Percentiles rank a stretch among this genome's conserved stretches.
phyloP scores from a whole-genome alignment of 1,140 invertebrate genomes.

The Epicauta chinensis region DNA sequence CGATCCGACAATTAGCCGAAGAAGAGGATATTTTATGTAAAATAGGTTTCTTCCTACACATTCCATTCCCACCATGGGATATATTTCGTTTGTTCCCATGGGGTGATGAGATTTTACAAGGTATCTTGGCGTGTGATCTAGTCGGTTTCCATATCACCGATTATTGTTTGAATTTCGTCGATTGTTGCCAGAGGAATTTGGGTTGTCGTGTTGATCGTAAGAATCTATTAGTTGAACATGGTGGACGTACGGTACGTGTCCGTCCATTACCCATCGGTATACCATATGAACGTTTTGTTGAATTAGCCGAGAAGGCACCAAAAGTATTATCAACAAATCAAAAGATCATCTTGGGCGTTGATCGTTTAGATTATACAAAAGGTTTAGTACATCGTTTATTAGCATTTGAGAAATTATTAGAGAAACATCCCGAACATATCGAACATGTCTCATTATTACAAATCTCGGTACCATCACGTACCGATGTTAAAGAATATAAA shows the following conservation, averaged over 20 bases:
- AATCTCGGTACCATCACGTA: conserved; percentile 83
- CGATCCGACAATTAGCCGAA: conserved; percentile 74
- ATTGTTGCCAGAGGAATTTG: conserved; percentile 80
- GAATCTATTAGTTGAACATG: conserved; percentile 79
- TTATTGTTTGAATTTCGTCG: conserved; percentile 87
- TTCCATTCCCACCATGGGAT: conserved; percentile 89
- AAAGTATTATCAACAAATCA: conserved; percentile 62
- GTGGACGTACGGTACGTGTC: conserved; percentile 74
- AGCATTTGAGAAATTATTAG: conserved; percentile 76
- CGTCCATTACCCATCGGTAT: conserved; percentile 81
- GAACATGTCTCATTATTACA: conserved; percentile 78
- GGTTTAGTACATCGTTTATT: conserved; percentile 77
- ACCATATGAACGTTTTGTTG: conserved; percentile 79
- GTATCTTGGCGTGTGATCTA: conserved; percentile 83
- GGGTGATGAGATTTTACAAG: conserved; percentile 87
- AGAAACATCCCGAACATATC: conserved; percentile 79
- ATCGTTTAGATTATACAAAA: conserved; percentile 88
- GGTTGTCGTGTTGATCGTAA: conserved; percentile 84
- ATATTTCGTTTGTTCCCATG: conserved; percentile 85
- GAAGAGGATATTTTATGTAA: conserved; percentile 72
- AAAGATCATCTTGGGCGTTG: conserved; percentile 79
- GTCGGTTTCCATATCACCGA: conserved; percentile 89
- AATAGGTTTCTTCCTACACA: conserved; percentile 86
- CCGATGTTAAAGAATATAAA: conserved; percentile 85
- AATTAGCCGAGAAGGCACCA: conserved; percentile 71